These are phyloP conservation scores for Cotesia vestalis DNA, from an alignment of 1,140 invertebrate species.

Conservation along the genomic window DNA sequence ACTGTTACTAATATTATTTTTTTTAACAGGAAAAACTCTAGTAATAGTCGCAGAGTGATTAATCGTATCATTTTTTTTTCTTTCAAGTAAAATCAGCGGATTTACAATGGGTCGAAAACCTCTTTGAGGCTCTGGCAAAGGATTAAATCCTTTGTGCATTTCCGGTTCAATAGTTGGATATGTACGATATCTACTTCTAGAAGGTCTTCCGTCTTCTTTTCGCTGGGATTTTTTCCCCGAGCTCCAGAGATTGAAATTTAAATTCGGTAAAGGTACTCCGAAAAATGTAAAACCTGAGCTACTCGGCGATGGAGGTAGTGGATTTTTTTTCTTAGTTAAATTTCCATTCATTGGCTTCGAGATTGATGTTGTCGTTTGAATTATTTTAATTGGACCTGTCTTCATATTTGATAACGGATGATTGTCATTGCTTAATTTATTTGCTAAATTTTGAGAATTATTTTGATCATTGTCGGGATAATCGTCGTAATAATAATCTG, in stretches of 20 bases:
- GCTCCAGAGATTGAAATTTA: conserved; percentile 75
- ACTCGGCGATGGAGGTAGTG: conserved; percentile 55
- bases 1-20: conserved; percentile 9
- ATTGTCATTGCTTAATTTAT: conserved; percentile 10
- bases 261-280: conserved; percentile 78
- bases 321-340: conserved; percentile 45
- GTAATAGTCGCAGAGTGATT: conserved; percentile 24
- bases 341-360: conserved; percentile 14
- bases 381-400: conserved; percentile 16
- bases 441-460: conserved; percentile 59
- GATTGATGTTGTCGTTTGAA: conserved; percentile 27
- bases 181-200: conserved; percentile 51
- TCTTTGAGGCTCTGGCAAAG: conserved; percentile 73
- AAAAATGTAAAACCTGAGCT: conserved; percentile 82
- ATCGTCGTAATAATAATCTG: conserved; percentile 83
- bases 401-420: conserved; percentile 41
- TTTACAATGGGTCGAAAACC: conserved; percentile 76
- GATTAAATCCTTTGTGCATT: conserved; percentile 78
- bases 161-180: conserved; percentile 69
- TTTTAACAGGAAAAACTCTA: conserved; percentile 22
- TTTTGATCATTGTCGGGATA: conserved; percentile 76
- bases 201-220: conserved; percentile 59
- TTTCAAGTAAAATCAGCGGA: conserved; percentile 57
- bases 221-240: conserved; percentile 65
- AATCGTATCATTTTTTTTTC: conserved; percentile 23